These are phyloP conservation scores for Pegoplata infirma DNA, from an alignment of 2,888 invertebrate species.

Conservation along the genomic window DNA sequence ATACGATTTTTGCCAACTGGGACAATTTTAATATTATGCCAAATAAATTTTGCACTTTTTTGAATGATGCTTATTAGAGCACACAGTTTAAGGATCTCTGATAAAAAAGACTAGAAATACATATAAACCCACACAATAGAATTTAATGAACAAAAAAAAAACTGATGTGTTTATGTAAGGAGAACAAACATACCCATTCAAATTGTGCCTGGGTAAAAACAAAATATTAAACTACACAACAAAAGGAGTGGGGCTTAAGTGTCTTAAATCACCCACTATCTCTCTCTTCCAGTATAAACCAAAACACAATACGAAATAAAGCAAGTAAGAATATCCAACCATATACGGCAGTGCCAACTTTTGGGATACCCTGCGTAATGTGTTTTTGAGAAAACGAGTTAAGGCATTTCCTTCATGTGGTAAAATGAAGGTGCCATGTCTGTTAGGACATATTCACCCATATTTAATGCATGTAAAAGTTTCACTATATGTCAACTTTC, in stretches of 20 bases:
- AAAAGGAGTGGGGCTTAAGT: slow-evolving; percentile 45
- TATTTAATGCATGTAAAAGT: too few species aligned
- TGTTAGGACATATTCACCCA: too few species aligned
- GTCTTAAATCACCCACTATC: slow-evolving; percentile 60
- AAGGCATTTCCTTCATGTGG: too few species aligned
- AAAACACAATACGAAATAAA: too few species aligned
- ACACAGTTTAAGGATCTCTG: slow-evolving; percentile 41
- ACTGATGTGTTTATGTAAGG: too few species aligned
- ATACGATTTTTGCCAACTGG: too few species aligned
- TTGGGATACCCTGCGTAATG: too few species aligned
- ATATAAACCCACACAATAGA: slow-evolving; percentile 48
- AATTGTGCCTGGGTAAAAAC: slow-evolving; percentile 7
- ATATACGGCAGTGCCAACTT: too few species aligned
- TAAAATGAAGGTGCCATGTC: too few species aligned
- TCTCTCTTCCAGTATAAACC: slow-evolving; percentile 23
- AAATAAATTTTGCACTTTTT: background rate
- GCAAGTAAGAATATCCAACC: too few species aligned
- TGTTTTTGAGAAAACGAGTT: background rate
- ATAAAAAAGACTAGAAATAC: slow-evolving; percentile 7
- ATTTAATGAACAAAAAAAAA: slow-evolving; percentile 13
- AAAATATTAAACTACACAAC: background rate
- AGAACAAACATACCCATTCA: slow-evolving; percentile 15
- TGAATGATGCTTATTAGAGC: background rate
- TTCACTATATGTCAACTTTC: too few species aligned
- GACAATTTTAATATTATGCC: background rate